phyloP scores from a whole-genome alignment of 2,113 vertebrate species.

The Australoheros scitulus region DNA sequence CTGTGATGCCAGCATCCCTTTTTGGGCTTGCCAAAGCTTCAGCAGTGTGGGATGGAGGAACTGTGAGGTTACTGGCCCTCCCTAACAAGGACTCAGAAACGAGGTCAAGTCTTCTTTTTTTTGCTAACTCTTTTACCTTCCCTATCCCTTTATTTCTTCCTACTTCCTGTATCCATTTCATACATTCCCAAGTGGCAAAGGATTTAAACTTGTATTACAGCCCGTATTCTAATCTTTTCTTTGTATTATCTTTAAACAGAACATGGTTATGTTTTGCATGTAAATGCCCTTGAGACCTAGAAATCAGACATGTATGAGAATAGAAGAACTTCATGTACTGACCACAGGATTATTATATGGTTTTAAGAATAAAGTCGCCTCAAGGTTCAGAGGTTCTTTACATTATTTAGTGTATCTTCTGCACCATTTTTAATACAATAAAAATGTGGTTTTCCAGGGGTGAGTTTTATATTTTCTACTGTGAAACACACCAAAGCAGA shows the following conservation, averaged over 20 bases:
- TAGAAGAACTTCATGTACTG: not conserved
- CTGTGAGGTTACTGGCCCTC: slow-evolving; percentile 37
- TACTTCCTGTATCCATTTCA: slow-evolving; percentile 41
- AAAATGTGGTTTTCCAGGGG: not conserved
- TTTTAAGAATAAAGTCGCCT: slow-evolving; percentile 2
- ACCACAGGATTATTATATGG: not conserved
- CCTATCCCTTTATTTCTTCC: slow-evolving; percentile 9
- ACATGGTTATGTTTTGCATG: slow-evolving; percentile 46
- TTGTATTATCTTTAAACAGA: slow-evolving; percentile 49
- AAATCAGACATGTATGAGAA: slow-evolving; percentile 20
- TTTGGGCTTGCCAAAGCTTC: slow-evolving; percentile 32
- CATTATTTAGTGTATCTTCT: not conserved
- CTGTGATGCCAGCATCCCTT: slow-evolving; percentile 23
- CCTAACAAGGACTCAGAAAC: slow-evolving; percentile 50
- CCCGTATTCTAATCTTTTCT: slow-evolving; percentile 39
- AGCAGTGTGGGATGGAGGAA: slow-evolving; percentile 43
- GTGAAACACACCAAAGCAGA: not conserved
- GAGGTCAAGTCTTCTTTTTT: slow-evolving; percentile 29
- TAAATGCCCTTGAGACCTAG: slow-evolving; percentile 35
- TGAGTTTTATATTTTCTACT: not conserved
- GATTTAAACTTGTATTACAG: slow-evolving; percentile 60
- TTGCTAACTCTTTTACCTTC: slow-evolving; percentile 12
- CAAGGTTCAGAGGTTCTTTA: not conserved
- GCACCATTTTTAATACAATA: not conserved
- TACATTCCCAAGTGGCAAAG: slow-evolving; percentile 45